Percentiles rank a stretch among this genome's conserved stretches.
These are phyloP conservation scores for Halcyon badia DNA, from an alignment of 2,797 vertebrate genomes.

Conservation along the genomic window DNA sequence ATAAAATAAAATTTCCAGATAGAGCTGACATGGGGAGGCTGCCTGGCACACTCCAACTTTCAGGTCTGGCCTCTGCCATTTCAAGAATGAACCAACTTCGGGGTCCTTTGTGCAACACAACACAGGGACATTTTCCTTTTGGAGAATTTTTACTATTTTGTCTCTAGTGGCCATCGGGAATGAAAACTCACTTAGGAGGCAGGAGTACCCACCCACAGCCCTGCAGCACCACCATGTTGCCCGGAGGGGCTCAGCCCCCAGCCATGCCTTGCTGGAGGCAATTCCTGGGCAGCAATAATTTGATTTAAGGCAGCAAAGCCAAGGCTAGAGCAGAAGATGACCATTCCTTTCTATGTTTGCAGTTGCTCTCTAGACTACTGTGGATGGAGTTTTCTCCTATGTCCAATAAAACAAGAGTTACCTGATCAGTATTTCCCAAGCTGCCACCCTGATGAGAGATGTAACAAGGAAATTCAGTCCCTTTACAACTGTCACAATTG, in stretches of 20 bases:
- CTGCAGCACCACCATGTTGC: background rate
- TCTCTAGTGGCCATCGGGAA: background rate
- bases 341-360: background rate
- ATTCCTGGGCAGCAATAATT: background rate
- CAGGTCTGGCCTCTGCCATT: background rate
- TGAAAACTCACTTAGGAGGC: background rate
- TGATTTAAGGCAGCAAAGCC: background rate
- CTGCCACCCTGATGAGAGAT: background rate
- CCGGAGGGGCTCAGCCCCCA: accelerated
- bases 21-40: background rate
- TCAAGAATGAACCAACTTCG: background rate
- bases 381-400: background rate
- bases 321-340: background rate
- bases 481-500: background rate
- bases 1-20: background rate
- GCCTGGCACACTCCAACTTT: background rate
- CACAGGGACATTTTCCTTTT: background rate
- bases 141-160: background rate
- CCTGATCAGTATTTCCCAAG: background rate
- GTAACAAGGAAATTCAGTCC: background rate
- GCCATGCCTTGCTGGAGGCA: background rate
- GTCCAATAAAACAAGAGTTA: background rate
- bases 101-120: background rate
- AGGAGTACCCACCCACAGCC: background rate
- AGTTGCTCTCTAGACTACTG: background rate